Evolutionary conservation across 2,797 vertebrate genomes (phyloP).

Genomic region (Buceros bicornis): DNA sequence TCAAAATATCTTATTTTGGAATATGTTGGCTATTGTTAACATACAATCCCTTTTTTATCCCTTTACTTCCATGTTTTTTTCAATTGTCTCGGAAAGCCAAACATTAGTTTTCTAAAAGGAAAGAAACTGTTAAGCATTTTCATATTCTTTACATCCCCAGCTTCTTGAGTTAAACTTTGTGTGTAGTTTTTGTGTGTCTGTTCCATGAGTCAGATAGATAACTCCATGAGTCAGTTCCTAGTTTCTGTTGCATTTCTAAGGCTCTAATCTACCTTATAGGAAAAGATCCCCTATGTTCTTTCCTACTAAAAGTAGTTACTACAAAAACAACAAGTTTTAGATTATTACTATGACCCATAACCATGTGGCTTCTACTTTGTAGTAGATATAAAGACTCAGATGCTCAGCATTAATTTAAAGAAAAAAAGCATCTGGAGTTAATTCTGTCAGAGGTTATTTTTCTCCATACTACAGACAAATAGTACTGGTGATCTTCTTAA

Average conservation of each 20-base stretch:
- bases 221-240: neutral
- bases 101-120: neutral
- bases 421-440: too few relatives aligned
- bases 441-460: neutral
- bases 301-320: neutral
- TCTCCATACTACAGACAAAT: neutral
- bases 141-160: neutral
- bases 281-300: rapidly evolving
- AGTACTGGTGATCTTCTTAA: neutral
- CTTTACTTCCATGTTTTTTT: neutral
- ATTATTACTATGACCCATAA: neutral
- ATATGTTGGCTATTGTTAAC: neutral
- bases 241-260: neutral
- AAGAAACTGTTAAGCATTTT: neutral
- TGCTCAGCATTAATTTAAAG: neutral
- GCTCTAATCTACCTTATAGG: neutral
- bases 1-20: neutral
- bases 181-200: neutral
- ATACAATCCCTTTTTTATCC: neutral
- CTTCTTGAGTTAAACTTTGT: neutral
- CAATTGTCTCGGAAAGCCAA: neutral
- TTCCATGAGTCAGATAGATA: neutral
- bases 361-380: neutral
- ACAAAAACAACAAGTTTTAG: neutral
- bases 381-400: neutral